A percentile compares a stretch with the other conserved stretches of the same genome.
Evolutionary conservation across 2,113 vertebrate species (phyloP).

Genomic region (Chaetura pelagica): DNA sequence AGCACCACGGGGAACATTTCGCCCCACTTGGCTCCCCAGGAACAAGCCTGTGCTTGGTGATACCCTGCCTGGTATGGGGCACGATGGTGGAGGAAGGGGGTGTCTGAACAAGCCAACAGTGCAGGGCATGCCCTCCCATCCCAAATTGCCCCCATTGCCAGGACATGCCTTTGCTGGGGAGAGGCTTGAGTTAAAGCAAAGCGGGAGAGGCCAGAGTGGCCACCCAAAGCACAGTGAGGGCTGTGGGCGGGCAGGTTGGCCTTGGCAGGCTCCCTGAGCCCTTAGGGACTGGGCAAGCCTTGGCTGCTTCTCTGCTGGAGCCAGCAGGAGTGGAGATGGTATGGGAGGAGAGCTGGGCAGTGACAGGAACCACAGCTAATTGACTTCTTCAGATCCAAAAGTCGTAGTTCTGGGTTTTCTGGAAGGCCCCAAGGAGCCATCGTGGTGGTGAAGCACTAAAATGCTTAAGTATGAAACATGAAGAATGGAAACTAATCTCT

Average conservation of each 20-base stretch:
- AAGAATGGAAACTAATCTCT: constrained; percentile 29
- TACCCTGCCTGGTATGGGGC: background rate
- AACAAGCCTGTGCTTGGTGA: background rate
- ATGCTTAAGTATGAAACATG: background rate
- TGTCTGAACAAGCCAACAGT: background rate
- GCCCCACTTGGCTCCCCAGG: background rate
- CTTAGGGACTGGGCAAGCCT: background rate
- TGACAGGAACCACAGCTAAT: background rate
- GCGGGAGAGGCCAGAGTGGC: background rate
- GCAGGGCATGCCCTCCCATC: background rate
- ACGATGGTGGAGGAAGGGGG: background rate
- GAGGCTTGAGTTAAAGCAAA: accelerated
- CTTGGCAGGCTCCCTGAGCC: accelerated
- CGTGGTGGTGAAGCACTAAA: background rate
- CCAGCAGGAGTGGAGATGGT: background rate
- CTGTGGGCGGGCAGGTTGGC: background rate
- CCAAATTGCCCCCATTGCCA: background rate
- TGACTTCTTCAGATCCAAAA: background rate
- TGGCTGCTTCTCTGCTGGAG: background rate
- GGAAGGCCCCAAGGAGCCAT: background rate
- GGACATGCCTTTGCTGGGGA: background rate
- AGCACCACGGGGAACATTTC: background rate
- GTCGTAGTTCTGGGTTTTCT: background rate
- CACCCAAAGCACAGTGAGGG: background rate
- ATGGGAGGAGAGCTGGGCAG: background rate